A percentile compares a stretch with the other conserved stretches of the same genome.
phyloP scores from a whole-genome alignment of 2,888 invertebrate genomes.

The Caenorhabditis becei region DNA sequence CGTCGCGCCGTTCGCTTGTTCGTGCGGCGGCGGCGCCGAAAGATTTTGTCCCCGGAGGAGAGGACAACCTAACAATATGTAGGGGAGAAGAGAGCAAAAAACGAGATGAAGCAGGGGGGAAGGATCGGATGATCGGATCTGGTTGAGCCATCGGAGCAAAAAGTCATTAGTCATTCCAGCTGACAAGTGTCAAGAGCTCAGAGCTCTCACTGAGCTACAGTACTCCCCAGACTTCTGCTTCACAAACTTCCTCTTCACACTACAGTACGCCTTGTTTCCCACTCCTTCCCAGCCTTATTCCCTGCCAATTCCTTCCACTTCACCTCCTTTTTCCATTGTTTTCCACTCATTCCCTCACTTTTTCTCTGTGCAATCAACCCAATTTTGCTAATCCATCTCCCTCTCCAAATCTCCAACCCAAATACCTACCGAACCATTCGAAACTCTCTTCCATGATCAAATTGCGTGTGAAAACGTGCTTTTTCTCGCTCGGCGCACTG shows the following conservation, averaged over 20 bases:
- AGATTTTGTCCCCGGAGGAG: conserved; percentile 5
- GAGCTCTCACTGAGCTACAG: too few species aligned
- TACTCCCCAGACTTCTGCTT: too few species aligned
- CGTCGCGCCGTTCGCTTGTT: conserved; percentile 14
- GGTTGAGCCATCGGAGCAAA: neutral
- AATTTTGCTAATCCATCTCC: conserved; percentile 12
- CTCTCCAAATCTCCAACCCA: conserved; percentile 41
- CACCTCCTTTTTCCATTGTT: conserved; percentile 28
- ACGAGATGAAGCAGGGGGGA: too few species aligned
- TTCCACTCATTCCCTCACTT: conserved; percentile 17
- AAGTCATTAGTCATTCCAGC: too few species aligned
- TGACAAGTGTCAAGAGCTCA: neutral
- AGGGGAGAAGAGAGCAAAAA: conserved; percentile 13
- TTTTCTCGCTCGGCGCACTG: conserved; percentile 2
- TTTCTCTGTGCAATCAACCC: conserved; percentile 5
- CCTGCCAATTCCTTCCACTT: conserved; percentile 13
- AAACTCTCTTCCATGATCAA: conserved; percentile 16
- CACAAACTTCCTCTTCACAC: too few species aligned
- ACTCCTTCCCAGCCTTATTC: neutral
- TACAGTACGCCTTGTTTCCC: too few species aligned
- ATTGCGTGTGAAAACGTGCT: conserved; percentile 57
- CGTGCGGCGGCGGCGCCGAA: neutral
- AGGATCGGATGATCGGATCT: too few species aligned
- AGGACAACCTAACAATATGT: conserved; percentile 22
- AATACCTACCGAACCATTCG: conserved; percentile 48